phyloP scores from a whole-genome alignment of 64 coral and sea anemone genomes.

The Pocillopora damicornis region DNA sequence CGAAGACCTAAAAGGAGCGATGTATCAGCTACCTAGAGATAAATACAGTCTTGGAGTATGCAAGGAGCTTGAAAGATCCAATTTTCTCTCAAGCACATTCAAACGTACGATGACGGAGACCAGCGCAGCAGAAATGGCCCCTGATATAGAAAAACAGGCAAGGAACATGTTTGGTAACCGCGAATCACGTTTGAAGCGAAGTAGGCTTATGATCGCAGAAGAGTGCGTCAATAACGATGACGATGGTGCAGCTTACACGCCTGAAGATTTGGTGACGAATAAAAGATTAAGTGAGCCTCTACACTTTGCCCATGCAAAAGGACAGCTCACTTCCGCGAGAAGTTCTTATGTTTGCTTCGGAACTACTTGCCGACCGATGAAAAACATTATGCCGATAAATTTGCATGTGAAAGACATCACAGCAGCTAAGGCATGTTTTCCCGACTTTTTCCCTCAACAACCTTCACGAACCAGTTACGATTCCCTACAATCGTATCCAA shows the following conservation, averaged over 20 bases:
- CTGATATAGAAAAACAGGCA: neutral
- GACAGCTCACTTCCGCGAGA: neutral
- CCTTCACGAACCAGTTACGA: neutral
- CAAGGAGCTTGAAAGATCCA: neutral
- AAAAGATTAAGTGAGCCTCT: neutral
- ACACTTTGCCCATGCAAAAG: neutral
- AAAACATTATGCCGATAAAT: no score
- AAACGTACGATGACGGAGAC: neutral
- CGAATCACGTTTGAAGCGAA: neutral
- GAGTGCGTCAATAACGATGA: neutral
- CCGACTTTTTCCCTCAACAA: conserved; percentile 26
- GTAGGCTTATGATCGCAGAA: neutral
- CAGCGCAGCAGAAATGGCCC: no score
- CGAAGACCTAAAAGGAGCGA: neutral
- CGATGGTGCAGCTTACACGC: neutral
- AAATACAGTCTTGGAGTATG: neutral
- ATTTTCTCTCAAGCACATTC: neutral
- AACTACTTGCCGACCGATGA: neutral
- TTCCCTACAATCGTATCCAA: neutral
- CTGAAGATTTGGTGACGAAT: neutral
- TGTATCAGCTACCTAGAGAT: neutral
- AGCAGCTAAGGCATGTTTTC: neutral
- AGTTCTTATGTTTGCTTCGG: neutral
- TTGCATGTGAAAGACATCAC: neutral
- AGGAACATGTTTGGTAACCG: neutral